Percentiles rank a stretch among this genome's conserved stretches.
These are phyloP conservation scores for Pelobates fuscus DNA, from an alignment of 2,113 vertebrate genomes.

Conservation along the genomic window DNA sequence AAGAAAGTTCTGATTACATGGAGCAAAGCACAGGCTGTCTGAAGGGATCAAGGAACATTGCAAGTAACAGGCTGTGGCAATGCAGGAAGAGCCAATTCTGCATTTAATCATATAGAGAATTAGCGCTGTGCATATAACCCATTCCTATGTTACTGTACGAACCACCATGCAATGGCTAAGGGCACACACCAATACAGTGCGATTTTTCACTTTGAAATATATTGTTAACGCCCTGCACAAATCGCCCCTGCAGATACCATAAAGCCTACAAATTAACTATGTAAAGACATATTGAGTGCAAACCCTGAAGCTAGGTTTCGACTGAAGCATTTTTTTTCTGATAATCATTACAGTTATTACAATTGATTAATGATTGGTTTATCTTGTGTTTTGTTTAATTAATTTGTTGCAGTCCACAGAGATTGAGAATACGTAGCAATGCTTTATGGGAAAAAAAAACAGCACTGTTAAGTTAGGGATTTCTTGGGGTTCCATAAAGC, in stretches of 20 bases:
- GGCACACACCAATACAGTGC: neutral
- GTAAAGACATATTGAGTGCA: too few relatives aligned
- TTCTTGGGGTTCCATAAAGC: neutral
- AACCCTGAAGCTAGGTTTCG: too few relatives aligned
- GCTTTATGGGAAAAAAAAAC: neutral
- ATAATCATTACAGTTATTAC: too few relatives aligned
- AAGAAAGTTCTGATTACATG: slow-evolving; percentile 24
- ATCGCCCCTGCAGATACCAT: neutral
- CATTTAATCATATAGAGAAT: slow-evolving; percentile 12
- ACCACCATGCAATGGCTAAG: neutral
- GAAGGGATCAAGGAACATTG: slow-evolving; percentile 1
- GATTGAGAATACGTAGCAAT: neutral
- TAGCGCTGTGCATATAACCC: neutral
- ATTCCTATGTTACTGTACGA: neutral
- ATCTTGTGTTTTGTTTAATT: neutral
- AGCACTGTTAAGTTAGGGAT: neutral
- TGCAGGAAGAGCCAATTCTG: neutral
- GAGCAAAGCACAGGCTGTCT: slow-evolving; percentile 21
- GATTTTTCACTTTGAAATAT: neutral
- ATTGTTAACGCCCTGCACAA: neutral
- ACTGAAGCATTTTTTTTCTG: too few relatives aligned
- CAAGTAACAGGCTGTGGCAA: slow-evolving; percentile 16
- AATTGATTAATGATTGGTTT: too few relatives aligned
- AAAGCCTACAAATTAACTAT: neutral
- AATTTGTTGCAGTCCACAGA: neutral